Conservation (phyloP, 1,140 invertebrate genomes). For the Drosophila kohkoa region DNA sequence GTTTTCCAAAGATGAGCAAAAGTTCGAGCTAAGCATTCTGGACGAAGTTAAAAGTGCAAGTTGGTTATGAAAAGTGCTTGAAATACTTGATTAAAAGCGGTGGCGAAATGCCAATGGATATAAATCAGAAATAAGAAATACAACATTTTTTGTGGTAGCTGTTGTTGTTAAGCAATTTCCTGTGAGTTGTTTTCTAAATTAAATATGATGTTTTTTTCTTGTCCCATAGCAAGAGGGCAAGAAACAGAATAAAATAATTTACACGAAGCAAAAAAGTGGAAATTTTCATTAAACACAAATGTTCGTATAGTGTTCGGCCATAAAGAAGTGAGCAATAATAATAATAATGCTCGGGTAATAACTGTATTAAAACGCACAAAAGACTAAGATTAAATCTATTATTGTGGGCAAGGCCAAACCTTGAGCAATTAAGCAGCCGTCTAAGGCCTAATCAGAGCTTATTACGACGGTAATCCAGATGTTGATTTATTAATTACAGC, state of each 20-base stretch:
- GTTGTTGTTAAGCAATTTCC: too few species aligned
- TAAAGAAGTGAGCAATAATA: conserved; percentile 1
- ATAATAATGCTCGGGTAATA: background rate
- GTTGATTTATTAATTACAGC: conserved; percentile 43
- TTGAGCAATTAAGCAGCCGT: conserved; percentile 20
- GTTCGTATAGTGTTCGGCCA: background rate
- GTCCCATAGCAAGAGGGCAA: background rate
- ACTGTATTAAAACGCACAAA: conserved; percentile 6
- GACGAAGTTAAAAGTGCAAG: conserved; percentile 11
- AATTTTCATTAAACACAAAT: background rate
- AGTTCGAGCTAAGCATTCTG: conserved; percentile 9
- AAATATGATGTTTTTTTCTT: background rate
- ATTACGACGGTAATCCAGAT: conserved; percentile 23
- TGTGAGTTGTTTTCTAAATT: too few species aligned
- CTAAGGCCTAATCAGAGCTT: conserved; percentile 22
- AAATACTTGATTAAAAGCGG: conserved; percentile 1
- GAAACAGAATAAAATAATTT: conserved; percentile 1
- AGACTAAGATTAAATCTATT: conserved; percentile 21
- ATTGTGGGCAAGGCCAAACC: conserved; percentile 25
- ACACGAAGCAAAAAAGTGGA: background rate
- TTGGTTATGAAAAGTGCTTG: background rate
- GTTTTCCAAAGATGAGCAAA: conserved; percentile 17
- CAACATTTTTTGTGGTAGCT: too few species aligned
- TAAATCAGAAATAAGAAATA: background rate
- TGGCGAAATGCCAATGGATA: background rate